Base-by-base conservation (phyloP, 2,888 invertebrate species). In the Catocala fraxini region DNA sequence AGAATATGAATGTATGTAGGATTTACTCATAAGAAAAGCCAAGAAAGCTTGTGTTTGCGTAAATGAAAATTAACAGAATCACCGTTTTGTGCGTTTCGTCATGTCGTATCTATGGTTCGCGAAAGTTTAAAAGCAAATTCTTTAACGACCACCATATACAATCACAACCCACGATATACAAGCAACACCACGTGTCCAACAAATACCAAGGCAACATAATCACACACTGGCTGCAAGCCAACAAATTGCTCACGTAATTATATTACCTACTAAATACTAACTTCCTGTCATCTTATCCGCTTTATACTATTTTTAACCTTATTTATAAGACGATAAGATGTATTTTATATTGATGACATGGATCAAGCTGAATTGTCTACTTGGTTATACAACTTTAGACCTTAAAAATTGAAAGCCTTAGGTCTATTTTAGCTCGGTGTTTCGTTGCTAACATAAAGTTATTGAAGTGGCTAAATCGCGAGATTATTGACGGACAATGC, bases 201-300 rank as follows among this genome's bases (percentile, higher is more conserved):
- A 68, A 74, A 65, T 80, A 82, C 77, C 70, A 79, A 73, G 80
- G 71, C 71, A 73, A 75, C 77, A 79, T 75, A 75, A 76, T 69
- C 66, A 71, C 71, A 72, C 63, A 60, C 66, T 82, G 81, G 82
- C 75, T 42, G 45, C 25, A 13, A 66, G 71, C 74, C 75, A 71
- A 67, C 60, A 59, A 68, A 65, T 58, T 63, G 70, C 72, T 59
- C 73, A 72, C 70, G 73, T 75, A 77, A 82, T 80, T 77, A 77
- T 70, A 71, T 69, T 70, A 73, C 69, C 62, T 69, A 73, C 65
- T 74, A 72, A 70, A 75, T 69, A 66, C 60, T 1, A 53, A 71
- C 69, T 71, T 72, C 77, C 71, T 71, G 73, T 68, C 68, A 75
- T 65, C 12, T 12, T 6, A 45, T 47, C 0, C 35, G 9, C 35